A percentile compares a stretch with the other conserved stretches of the same genome.
phyloP scores from a whole-genome alignment of 2,113 vertebrate species.

The Pampusana beccarii region DNA sequence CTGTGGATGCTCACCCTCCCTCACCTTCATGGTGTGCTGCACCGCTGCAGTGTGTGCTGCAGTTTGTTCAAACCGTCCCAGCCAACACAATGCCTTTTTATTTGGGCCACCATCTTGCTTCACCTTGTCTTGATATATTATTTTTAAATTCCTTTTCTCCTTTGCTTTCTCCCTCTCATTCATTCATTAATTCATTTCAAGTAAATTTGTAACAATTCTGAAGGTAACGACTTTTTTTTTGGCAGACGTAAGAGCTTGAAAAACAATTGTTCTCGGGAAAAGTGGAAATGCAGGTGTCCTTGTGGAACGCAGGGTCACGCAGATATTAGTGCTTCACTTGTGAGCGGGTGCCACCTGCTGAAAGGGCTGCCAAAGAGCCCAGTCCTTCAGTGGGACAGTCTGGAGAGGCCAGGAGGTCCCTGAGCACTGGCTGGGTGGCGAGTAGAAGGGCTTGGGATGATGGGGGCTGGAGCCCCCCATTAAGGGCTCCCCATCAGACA shows the following conservation, averaged over 20 bases:
- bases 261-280: neutral
- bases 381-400: neutral
- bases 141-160: neutral
- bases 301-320: neutral
- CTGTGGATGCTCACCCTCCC: neutral
- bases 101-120: neutral
- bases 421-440: neutral
- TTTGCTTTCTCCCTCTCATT: neutral
- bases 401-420: neutral
- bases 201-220: neutral
- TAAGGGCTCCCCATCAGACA: neutral
- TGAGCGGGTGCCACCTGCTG: neutral
- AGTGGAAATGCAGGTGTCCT: neutral
- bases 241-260: neutral
- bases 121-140: neutral
- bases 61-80: neutral
- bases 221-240: neutral
- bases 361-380: neutral
- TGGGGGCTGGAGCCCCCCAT: neutral
- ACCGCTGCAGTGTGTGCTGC: rapidly evolving
- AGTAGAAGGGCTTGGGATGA: too few relatives aligned
- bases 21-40: neutral
- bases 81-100: neutral
- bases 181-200: neutral
- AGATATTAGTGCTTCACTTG: neutral